Evolutionary conservation across 53 echinoderm and acorn worm genomes (phyloP), one percentile per base, ranked within the genome.

Genomic region (Crossaster papposus): DNA sequence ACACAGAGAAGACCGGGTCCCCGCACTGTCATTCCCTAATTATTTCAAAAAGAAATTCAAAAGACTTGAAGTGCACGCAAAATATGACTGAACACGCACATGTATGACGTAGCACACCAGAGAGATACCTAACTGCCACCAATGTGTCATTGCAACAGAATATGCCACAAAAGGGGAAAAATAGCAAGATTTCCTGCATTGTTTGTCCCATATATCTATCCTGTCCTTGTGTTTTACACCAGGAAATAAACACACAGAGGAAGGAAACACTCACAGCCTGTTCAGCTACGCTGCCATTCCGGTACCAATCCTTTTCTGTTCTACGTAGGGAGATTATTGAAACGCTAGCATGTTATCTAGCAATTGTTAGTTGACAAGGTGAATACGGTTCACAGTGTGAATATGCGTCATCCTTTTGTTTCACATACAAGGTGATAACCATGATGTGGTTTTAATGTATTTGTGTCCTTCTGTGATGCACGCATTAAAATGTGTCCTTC

Each of bases 191-290:
- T 28, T 7, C 17, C 30, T 0, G 76, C 36, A 76, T 76, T 20
- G 35, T 36, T 76, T 33, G 74, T 32, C 30, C 74, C 35, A 3
- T 17, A 2, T 55, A 11, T 18, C 20, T 54, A 10, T 31, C 51
- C 70, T 30, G 72, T 84, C 84, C 84, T 37, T 65, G 36, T 65
- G 37, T 65, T 36, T 26, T 33, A 55, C 2, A 65, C 52, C 86
- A 86, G 86, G 86, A 86, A 86, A 86, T 26, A 76, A 86, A 86
- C 86, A 76, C 14, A 54, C 1, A 38, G 44, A 83, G 86, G 86
- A 86, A 86, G 86, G 86, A 86, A 84, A 31, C 22, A 30, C 78
- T 78, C 22, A 51, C n/a, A 74, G 36, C 36, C 75, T 74, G 33
- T 74, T 33, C 36, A 35, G 75, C 33, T 74, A 74, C 33, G 13